Conservation (phyloP, 1,140 invertebrate genomes). For the Drosophila auraria region DNA sequence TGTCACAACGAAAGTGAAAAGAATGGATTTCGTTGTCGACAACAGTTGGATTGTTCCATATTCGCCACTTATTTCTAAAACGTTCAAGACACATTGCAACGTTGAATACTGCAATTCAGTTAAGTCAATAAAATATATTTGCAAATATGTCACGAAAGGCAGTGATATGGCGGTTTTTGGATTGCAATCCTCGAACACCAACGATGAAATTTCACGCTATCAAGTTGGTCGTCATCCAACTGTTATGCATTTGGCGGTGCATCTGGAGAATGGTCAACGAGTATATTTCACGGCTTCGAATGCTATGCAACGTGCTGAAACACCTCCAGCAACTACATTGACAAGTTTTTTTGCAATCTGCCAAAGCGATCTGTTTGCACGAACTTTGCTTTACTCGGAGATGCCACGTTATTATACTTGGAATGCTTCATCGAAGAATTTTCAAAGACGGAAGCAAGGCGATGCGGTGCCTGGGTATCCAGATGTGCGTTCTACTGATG, state of each 20-base stretch:
- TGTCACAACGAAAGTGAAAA: conserved; percentile 14
- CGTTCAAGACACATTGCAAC: neutral
- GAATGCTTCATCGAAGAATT: no score
- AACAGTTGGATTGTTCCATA: conserved; percentile 22
- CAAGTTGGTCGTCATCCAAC: conserved; percentile 55
- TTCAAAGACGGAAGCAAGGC: no score
- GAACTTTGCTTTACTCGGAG: no score
- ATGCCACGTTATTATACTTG: conserved; percentile 17
- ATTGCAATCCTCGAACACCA: conserved; percentile 34
- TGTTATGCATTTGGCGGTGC: conserved; percentile 79
- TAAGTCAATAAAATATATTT: neutral
- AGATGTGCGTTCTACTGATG: no score
- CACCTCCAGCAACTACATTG: conserved; percentile 48
- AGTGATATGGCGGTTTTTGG: neutral
- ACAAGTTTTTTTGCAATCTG: conserved; percentile 76
- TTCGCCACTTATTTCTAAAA: conserved; percentile 16
- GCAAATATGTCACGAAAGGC: neutral
- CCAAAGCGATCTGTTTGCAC: no score
- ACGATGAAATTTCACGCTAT: neutral
- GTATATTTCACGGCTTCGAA: conserved; percentile 74
- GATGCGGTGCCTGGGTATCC: no score
- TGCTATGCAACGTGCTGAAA: conserved; percentile 36
- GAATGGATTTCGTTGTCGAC: conserved; percentile 18
- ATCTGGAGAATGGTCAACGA: conserved; percentile 83
- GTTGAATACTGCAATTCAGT: no score